Conservation (phyloP, 2,113 vertebrate species). For the Acanthochromis polyacanthus region DNA sequence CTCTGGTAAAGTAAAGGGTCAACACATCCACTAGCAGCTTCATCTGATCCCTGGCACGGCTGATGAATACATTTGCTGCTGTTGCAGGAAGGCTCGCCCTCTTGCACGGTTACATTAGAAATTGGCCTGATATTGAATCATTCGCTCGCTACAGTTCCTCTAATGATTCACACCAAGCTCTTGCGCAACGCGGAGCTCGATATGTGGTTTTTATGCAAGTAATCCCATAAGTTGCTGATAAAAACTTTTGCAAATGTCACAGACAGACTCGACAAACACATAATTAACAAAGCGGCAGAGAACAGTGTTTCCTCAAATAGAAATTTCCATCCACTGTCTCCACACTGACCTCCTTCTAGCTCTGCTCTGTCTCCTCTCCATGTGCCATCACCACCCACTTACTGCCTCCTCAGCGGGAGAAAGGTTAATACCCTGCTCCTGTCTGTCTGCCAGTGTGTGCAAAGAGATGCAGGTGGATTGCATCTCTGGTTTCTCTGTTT, state of each 20-base stretch:
- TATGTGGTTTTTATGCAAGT: slow-evolving; percentile 2
- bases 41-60: slow-evolving; percentile 20
- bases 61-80: slow-evolving; percentile 27
- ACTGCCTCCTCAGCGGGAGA: slow-evolving; percentile 81
- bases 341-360: slow-evolving; percentile 60
- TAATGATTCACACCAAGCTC: no score
- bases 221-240: slow-evolving; percentile 11
- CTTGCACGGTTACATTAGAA: neutral
- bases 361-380: slow-evolving; percentile 61
- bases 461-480: slow-evolving; percentile 7
- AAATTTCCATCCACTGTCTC: slow-evolving; percentile 58
- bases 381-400: slow-evolving; percentile 77
- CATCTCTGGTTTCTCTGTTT: slow-evolving; percentile 26
- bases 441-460: slow-evolving; percentile 59
- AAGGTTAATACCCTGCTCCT: slow-evolving; percentile 81
- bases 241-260: slow-evolving; percentile 54
- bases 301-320: slow-evolving; percentile 65
- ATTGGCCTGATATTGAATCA: no score
- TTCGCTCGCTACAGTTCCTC: no score
- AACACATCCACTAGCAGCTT: slow-evolving; percentile 13
- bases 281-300: slow-evolving; percentile 57
- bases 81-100: slow-evolving; percentile 9
- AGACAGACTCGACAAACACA: slow-evolving; percentile 41
- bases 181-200: no score
- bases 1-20: slow-evolving; percentile 14